Base-by-base conservation (phyloP, 2,888 invertebrate species). In the Oeneis ivallda region DNA sequence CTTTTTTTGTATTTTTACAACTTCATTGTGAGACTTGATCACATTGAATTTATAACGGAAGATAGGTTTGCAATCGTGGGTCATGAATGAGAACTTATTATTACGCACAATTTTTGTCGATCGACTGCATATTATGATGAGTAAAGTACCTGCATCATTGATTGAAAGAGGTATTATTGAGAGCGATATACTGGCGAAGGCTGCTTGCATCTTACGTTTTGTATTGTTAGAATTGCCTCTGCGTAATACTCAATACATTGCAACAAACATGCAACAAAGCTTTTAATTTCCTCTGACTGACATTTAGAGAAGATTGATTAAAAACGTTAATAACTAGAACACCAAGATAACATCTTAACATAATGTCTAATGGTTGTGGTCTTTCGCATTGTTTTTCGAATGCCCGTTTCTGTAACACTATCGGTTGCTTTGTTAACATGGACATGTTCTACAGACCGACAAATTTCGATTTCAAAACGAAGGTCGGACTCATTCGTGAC, bases 391-490 rank as follows among this genome's bases (percentile, higher is more conserved):
- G 56, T 66, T 66, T 56, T 64, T 56, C 61, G 45, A 64, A 63
- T 39, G 43, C 50, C 43, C 43, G 58, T 60, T 58, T 62, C 59
- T 52, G 52, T 64, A 64, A 64, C 52, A 61, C 17, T 45, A 63
- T 41, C 61, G 37, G 45, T 43, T 61, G 56, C 65, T 68, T 65
- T 63, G 60, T 66, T 68, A 66, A 66, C 64, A 45, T 53, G 58
- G 34, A 62, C 64, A 62, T 64, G 67, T 67, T 60, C 72, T 75
- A 71, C 73, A 74, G 76, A 77, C 75, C 77, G 76, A 80, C 79
- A 76, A 81, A 82, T 86, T 86, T 84, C 79, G 80, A 81, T 86
- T 89, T 86, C 86, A 76, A 80, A 83, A 83, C 71, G 82, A 88
- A 90, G 89, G 88, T 84, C 86, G 78, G 71, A 71, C 69, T 71